Evolutionary conservation across 1,140 invertebrate genomes (phyloP).

Genomic region (Drosophila melanogaster): DNA sequence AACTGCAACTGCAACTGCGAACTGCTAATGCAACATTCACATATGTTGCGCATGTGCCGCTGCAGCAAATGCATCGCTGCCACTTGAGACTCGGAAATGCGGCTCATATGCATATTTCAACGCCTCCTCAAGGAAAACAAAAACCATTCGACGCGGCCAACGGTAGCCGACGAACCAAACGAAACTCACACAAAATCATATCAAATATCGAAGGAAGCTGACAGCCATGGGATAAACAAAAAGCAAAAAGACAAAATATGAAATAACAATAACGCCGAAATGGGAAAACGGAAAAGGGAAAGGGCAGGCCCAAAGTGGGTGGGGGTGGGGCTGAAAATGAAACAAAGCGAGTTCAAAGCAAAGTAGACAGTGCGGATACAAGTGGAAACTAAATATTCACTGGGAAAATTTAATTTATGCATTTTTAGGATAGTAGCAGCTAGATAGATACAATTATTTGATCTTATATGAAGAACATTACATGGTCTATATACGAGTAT

Average conservation of each 20-base stretch:
- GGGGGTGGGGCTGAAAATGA: slow-evolving; percentile 3
- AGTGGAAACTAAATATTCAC: slow-evolving; percentile 14
- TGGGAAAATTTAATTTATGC: background rate
- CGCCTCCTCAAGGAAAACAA: slow-evolving; percentile 52
- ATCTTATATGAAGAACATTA: too few relatives aligned
- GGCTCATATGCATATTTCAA: slow-evolving; percentile 55
- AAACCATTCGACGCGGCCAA: too few relatives aligned
- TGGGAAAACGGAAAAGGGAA: slow-evolving; percentile 41
- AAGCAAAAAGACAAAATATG: slow-evolving; percentile 33
- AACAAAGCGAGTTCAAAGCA: slow-evolving; percentile 27
- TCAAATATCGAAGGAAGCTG: slow-evolving; percentile 60
- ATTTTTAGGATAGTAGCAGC: background rate
- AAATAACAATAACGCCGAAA: slow-evolving; percentile 40
- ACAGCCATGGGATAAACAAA: slow-evolving; percentile 36
- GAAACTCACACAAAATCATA: slow-evolving; percentile 55
- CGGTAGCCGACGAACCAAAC: slow-evolving; percentile 22
- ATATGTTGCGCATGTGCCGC: slow-evolving; percentile 64
- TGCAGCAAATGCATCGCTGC: slow-evolving; percentile 27
- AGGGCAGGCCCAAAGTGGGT: slow-evolving; percentile 16
- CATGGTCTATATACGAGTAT: too few relatives aligned
- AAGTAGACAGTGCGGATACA: slow-evolving; percentile 16
- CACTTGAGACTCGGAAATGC: slow-evolving; percentile 49
- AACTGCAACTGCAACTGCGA: slow-evolving; percentile 5
- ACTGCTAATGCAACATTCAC: slow-evolving; percentile 28
- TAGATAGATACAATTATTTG: too few relatives aligned